Base-by-base conservation (phyloP, 2,113 vertebrate species). In the Esox niger region DNA sequence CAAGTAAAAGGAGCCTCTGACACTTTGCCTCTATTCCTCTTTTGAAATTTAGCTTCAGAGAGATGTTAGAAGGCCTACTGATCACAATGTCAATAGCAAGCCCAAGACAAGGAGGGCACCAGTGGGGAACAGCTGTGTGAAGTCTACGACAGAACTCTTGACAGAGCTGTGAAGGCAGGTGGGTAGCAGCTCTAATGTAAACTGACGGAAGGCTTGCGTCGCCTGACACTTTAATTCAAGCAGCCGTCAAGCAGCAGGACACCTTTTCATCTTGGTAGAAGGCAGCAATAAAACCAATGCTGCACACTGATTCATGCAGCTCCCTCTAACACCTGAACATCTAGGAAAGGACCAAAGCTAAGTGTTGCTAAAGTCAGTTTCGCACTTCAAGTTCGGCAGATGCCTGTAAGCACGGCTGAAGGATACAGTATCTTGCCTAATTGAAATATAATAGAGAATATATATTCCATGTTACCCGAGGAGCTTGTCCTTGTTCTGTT, bases 401-500 rank as follows among this genome's bases (percentile, higher is more conserved):
- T 25, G 25, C 20, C 55, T 15, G 21, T 27, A 17, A 43, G 38
- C 38, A 17, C 13, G 17, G 13, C 17, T 43, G 38, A 43, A 10
- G 13, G 38, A 15, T 43, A 43, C 13, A 17, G 5, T 43, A 43
- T 6, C n/a, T n/a, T n/a, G n/a, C n/a, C n/a, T n/a, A n/a, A n/a
- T n/a, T n/a, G 3, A 15, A 43, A 15, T 29, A 57, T 56, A 29
- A n/a, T 23, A 23, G n/a, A 23, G 9, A 15, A n/a, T 20, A 21
- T 54, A 54, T 54, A 17, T 54, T 54, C 21, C 15, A 54, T 15
- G 13, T 94, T 94, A 99, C 97, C 94, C 89, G 75, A 97, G 93
- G 52, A 99, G 92, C 3, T 93, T 92, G 60, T 96, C 93, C 83
- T 98, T 98, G 88, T 95, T 96, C 85, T 97, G 94, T 70, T 99